A percentile compares a stretch with the other conserved stretches of the same genome.
Evolutionary conservation across 2,888 invertebrate genomes (phyloP).

Genomic region (Lacanobia wlatinum): DNA sequence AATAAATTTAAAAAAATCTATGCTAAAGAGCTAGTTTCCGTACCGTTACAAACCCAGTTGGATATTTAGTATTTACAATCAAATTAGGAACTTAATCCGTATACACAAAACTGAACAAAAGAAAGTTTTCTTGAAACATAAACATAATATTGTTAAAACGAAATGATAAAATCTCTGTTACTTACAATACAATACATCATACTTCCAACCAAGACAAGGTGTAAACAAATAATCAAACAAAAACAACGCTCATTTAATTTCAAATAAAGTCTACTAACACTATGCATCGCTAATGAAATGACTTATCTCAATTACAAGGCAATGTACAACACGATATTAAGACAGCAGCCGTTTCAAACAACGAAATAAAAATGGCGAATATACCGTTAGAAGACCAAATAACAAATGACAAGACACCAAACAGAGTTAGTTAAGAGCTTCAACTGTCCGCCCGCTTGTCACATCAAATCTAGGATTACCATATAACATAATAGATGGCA

Average conservation of each 20-base stretch:
- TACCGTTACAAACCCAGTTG: slow-evolving; percentile 23
- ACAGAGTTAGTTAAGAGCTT: slow-evolving; percentile 56
- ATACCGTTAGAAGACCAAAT: slow-evolving; percentile 45
- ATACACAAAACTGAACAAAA: background rate
- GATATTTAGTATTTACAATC: slow-evolving; percentile 14
- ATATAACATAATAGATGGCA: slow-evolving; percentile 68
- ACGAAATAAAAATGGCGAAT: slow-evolving; percentile 27
- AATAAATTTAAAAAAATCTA: slow-evolving; percentile 7
- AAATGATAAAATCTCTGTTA: background rate
- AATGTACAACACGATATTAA: slow-evolving; percentile 14
- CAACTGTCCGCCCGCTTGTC: slow-evolving; percentile 61
- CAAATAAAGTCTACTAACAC: background rate
- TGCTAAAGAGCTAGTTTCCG: background rate
- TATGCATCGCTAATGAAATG: slow-evolving; percentile 2
- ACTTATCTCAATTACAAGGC: slow-evolving; percentile 28
- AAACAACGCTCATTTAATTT: background rate
- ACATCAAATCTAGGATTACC: slow-evolving; percentile 68
- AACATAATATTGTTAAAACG: background rate
- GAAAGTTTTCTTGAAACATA: background rate
- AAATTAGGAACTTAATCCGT: slow-evolving; percentile 1
- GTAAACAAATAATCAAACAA: slow-evolving; percentile 3
- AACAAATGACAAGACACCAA: slow-evolving; percentile 46
- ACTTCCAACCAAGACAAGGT: background rate
- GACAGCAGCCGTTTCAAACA: slow-evolving; percentile 12
- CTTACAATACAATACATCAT: background rate